Evolutionary conservation across 2,113 vertebrate genomes (phyloP).

Genomic region (Pantherophis guttatus): DNA sequence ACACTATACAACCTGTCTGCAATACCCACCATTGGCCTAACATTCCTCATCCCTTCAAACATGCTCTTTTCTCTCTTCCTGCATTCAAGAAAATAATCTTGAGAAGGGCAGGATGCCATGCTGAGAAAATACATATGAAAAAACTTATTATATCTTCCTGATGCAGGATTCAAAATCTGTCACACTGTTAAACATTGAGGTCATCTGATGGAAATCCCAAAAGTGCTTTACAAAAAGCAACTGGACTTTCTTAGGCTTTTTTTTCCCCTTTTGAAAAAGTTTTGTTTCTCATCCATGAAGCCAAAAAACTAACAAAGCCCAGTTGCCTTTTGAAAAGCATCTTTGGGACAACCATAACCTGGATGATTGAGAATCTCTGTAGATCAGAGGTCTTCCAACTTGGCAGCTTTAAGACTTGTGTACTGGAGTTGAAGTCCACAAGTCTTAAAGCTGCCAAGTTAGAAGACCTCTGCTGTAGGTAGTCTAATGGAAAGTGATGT

Average conservation of each 20-base stretch:
- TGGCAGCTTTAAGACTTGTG: too few relatives aligned
- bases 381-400: too few relatives aligned
- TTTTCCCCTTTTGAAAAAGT: neutral
- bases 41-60: neutral
- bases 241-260: neutral
- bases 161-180: neutral
- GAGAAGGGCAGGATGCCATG: neutral
- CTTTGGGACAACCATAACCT: neutral
- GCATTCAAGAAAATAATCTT: neutral
- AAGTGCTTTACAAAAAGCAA: neutral
- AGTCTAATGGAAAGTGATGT: neutral
- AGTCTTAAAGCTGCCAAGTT: too few relatives aligned
- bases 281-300: neutral
- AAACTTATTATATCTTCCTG: neutral
- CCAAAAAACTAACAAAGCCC: neutral
- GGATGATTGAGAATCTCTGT: neutral
- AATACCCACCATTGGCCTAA: neutral
- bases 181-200: neutral
- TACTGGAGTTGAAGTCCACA: too few relatives aligned
- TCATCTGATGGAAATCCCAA: neutral
- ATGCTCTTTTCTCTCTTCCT: neutral
- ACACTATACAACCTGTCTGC: neutral
- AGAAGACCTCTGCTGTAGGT: neutral
- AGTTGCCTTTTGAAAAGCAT: neutral
- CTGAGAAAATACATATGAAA: neutral